Evolutionary conservation across 2,888 invertebrate species (phyloP).

Genomic region (Oasisia sp.): DNA sequence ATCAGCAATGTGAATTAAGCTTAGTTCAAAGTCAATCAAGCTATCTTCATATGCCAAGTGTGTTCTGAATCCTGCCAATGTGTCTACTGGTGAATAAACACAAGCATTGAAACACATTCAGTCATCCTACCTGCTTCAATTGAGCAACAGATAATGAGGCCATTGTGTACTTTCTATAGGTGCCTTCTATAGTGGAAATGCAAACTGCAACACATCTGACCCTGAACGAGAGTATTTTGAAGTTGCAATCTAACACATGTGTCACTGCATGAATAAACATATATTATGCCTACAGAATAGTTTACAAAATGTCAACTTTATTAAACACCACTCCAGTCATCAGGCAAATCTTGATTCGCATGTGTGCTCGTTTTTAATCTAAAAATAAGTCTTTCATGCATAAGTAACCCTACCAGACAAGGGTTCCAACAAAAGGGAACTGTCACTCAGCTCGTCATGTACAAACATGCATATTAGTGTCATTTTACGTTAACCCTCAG

Average conservation of each 20-base stretch:
- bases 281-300: neutral
- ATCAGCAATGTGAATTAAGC: neutral
- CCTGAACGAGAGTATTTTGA: neutral
- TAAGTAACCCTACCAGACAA: neutral
- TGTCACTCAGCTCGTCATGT: no score
- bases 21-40: neutral
- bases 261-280: neutral
- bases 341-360: neutral
- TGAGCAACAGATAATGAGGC: neutral
- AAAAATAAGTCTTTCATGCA: neutral
- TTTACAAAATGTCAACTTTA: neutral
- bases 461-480: no score
- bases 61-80: neutral
- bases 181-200: neutral
- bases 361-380: neutral
- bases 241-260: neutral
- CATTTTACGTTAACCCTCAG: no score
- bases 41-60: neutral
- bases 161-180: neutral
- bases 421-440: no score
- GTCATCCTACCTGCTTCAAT: neutral
- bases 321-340: neutral
- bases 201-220: neutral
- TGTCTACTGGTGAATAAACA: neutral
- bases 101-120: conserved; percentile 5